These are phyloP conservation scores for Larimichthys crocea DNA, from an alignment of 2,113 vertebrate species.

Conservation along the genomic window DNA sequence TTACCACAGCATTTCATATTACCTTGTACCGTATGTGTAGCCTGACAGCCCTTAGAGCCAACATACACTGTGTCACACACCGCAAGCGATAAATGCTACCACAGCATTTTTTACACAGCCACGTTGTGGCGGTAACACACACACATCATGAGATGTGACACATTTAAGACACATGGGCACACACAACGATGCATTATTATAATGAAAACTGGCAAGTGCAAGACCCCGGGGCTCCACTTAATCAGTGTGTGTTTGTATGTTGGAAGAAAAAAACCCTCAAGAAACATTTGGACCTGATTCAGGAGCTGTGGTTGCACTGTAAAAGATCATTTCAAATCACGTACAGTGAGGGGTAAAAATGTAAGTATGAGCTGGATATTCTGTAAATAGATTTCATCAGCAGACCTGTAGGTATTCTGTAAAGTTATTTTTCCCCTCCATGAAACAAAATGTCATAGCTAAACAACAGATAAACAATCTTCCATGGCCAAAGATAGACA, in stretches of 20 bases:
- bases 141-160: constrained; percentile 50
- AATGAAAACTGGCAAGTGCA: constrained; percentile 65
- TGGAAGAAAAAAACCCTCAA: not conserved
- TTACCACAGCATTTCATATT: constrained; percentile 40
- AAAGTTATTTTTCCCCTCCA: not conserved
- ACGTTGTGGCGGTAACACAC: not conserved
- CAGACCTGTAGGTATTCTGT: not conserved
- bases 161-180: constrained; percentile 23
- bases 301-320: not conserved
- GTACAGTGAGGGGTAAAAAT: not conserved
- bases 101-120: constrained; percentile 60
- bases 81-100: constrained; percentile 48
- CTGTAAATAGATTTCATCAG: not conserved
- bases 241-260: constrained; percentile 37
- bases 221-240: constrained; percentile 46
- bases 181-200: constrained; percentile 56
- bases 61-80: constrained; percentile 7
- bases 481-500: not conserved
- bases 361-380: not conserved
- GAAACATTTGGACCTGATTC: not conserved
- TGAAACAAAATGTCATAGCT: not conserved
- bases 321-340: not conserved
- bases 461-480: not conserved
- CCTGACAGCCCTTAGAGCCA: constrained; percentile 35
- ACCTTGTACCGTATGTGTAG: constrained; percentile 6